Conservation (phyloP, 2,113 vertebrate species). For the Casuarius casuarius region DNA sequence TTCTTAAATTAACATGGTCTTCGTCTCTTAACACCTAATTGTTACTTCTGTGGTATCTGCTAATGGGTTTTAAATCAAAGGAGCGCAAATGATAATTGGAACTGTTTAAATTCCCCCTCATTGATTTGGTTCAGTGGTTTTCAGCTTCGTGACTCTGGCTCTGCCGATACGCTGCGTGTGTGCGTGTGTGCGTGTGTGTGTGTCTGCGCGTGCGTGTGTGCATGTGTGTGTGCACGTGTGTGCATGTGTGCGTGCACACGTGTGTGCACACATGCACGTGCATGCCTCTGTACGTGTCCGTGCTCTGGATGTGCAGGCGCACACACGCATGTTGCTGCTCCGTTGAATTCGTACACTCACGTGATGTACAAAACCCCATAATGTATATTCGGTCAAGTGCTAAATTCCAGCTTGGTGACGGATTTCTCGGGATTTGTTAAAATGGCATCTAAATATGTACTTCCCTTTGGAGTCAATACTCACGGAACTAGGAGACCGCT, state of each 20-base stretch:
- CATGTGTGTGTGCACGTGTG: no score
- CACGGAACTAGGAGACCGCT: background rate
- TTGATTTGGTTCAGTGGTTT: background rate
- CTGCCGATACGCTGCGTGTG: background rate
- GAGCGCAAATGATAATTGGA: background rate
- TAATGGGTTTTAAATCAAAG: constrained; percentile 32
- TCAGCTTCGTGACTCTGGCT: background rate
- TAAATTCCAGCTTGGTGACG: background rate
- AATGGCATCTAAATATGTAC: accelerated
- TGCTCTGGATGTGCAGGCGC: background rate
- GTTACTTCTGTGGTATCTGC: background rate
- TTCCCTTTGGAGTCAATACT: background rate
- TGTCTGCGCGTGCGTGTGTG: no score
- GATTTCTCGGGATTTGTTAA: background rate
- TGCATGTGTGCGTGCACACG: accelerated
- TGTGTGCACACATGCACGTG: accelerated
- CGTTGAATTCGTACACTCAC: background rate
- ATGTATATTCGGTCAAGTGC: accelerated
- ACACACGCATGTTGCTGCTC: accelerated
- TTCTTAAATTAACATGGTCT: constrained; percentile 38
- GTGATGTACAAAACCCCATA: background rate
- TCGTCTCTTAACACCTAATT: constrained; percentile 23
- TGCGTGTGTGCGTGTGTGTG: no score
- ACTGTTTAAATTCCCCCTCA: background rate
- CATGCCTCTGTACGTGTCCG: no score